Evolutionary conservation across 2,888 invertebrate genomes (phyloP), one percentile per base, ranked within the genome.

Genomic region (Chymomyza procnemis): DNA sequence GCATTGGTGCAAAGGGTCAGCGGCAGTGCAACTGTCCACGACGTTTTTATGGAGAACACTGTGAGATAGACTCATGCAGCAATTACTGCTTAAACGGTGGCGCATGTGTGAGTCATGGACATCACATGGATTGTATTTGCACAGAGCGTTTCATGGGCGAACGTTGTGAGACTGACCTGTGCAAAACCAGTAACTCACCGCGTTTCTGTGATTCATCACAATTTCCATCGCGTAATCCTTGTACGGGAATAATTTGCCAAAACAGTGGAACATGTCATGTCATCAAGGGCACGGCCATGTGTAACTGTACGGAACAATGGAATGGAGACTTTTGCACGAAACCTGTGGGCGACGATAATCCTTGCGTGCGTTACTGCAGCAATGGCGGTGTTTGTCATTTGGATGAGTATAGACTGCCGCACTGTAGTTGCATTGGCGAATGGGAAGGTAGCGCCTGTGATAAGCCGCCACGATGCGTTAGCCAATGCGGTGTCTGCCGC

Each of bases 331-430:
- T 91, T 61, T 94, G 94, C 84, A 92, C 92, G 84, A 85, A 89
- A 71, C 93, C 93, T 87, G 92, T 94, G 66, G 93, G 93, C 0
- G 92, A 93, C 78, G 93, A 93, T 79, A 93, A 94, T 91, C 93
- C 93, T 0, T 95, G 95, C 89, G 88, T 89, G 9, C 90, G 91
- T 47, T 91, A 91, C 68, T 94, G 94, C 78, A 88, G 91, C 71
- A 93, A 94, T 75, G 92, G 91, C 58, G 94, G 93, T 0, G 90
- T 93, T 64, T 96, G 96, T 86, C 90, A 92, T 22, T 89, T 93
- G 69, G 92, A 92, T 69, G 92, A 90, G 56, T 91, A 92, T 61
- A 88, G 90, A 3, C 85, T 91, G 65, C 92, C 93, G 0, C 89
- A 90, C 21, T 94, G 94, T 88, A 90, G 90, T 72, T 94, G 94